Conservation (phyloP, 92 coral and sea anemone genomes). For the Metridium senile region DNA sequence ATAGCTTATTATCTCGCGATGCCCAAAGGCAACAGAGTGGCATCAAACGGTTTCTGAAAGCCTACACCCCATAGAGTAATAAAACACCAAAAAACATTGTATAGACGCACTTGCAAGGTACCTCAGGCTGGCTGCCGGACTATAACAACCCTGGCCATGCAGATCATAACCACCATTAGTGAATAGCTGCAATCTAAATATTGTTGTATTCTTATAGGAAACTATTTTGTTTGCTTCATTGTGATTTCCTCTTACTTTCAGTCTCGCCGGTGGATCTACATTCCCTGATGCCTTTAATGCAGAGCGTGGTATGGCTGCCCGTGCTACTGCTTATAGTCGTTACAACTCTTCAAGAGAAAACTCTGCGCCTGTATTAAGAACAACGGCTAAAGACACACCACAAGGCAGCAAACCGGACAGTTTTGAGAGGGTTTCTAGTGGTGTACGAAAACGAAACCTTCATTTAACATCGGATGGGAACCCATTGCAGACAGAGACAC, state of each 20-base stretch:
- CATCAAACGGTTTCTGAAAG: no score
- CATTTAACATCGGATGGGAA: slow-evolving; percentile 90
- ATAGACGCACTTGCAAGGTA: no score
- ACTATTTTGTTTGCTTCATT: background rate
- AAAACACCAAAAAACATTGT: no score
- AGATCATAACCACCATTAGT: no score
- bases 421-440: slow-evolving; percentile 55
- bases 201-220: no score
- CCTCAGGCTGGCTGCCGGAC: no score
- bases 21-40: no score
- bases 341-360: slow-evolving; percentile 65
- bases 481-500: slow-evolving; percentile 42
- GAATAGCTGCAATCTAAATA: no score
- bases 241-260: background rate
- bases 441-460: slow-evolving; percentile 74
- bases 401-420: slow-evolving; percentile 41
- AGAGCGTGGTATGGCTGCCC: slow-evolving; percentile 86
- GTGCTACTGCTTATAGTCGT: slow-evolving; percentile 91
- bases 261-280: slow-evolving; percentile 23
- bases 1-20: no score
- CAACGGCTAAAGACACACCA: slow-evolving; percentile 31
- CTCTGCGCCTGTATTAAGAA: slow-evolving; percentile 49
- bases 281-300: slow-evolving; percentile 51
- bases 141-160: no score
- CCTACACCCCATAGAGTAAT: no score